Conservation (phyloP, 2,113 vertebrate species). For the Rhea americana region DNA sequence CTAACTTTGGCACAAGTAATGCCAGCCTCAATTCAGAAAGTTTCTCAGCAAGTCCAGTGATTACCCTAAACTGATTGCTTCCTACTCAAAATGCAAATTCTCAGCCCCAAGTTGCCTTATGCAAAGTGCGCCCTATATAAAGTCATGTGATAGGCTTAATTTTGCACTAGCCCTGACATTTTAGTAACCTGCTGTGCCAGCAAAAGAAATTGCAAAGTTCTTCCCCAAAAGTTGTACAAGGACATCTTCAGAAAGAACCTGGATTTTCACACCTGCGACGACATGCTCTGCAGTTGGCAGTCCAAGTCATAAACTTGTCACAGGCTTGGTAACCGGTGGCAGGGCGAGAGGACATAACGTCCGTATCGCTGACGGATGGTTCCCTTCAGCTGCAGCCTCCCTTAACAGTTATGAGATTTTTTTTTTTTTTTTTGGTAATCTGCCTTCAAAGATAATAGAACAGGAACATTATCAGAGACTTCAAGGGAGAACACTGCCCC, state of each 20-base stretch:
- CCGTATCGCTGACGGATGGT: constrained; percentile 25
- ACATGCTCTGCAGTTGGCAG: not conserved
- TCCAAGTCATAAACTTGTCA: constrained; percentile 53
- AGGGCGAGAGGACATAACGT: constrained; percentile 19
- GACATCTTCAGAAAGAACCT: not conserved
- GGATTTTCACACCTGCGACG: not conserved
- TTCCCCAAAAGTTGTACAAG: not conserved
- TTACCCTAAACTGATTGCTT: not conserved
- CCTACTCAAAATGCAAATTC: not conserved
- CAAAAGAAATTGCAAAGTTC: not conserved
- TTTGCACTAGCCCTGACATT: not conserved
- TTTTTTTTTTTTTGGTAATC: not conserved
- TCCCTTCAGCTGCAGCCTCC: not conserved
- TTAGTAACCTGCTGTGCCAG: not conserved
- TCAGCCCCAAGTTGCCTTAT: not conserved
- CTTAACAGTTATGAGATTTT: not conserved
- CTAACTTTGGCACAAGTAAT: not conserved
- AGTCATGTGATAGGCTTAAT: not conserved
- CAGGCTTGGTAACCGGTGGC: constrained; percentile 13
- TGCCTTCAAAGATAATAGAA: not conserved
- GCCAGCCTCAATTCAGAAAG: not conserved
- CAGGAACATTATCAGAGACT: not conserved
- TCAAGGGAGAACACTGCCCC: not conserved
- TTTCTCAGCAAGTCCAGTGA: not conserved
- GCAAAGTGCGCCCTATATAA: fast-evolving